phyloP scores from a whole-genome alignment of 2,797 vertebrate species.

The Hemitrygon akajei region DNA sequence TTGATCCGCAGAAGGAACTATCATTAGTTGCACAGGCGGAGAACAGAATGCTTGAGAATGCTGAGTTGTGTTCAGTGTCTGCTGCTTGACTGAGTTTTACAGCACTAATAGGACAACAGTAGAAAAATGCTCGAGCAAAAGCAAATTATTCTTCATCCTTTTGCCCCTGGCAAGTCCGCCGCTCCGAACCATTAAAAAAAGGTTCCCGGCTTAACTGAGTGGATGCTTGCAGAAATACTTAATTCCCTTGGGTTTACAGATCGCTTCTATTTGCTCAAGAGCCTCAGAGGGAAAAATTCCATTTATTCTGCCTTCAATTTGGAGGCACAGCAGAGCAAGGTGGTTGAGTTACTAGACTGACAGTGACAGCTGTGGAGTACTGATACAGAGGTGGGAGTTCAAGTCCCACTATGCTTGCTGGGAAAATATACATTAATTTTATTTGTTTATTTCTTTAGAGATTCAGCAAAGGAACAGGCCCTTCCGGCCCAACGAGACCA shows the following conservation, averaged over 20 bases:
- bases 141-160: neutral
- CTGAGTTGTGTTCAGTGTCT: neutral
- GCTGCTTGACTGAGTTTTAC: neutral
- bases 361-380: no score
- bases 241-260: neutral
- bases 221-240: neutral
- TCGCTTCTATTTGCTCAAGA: neutral
- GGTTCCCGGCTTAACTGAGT: neutral
- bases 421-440: no score
- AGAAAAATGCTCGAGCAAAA: neutral
- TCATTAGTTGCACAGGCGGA: constrained; percentile 17
- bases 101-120: neutral
- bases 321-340: no score
- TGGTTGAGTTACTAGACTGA: no score
- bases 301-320: neutral
- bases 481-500: no score
- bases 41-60: neutral
- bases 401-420: no score
- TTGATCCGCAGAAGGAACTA: constrained; percentile 22
- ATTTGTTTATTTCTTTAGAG: no score
- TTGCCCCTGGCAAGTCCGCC: neutral
- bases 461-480: no score
- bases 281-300: neutral
- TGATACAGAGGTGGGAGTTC: no score
- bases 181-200: neutral